A percentile compares a stretch with the other conserved stretches of the same genome.
These are phyloP conservation scores for Albula goreensis DNA, from an alignment of 2,113 vertebrate genomes.

Conservation along the genomic window DNA sequence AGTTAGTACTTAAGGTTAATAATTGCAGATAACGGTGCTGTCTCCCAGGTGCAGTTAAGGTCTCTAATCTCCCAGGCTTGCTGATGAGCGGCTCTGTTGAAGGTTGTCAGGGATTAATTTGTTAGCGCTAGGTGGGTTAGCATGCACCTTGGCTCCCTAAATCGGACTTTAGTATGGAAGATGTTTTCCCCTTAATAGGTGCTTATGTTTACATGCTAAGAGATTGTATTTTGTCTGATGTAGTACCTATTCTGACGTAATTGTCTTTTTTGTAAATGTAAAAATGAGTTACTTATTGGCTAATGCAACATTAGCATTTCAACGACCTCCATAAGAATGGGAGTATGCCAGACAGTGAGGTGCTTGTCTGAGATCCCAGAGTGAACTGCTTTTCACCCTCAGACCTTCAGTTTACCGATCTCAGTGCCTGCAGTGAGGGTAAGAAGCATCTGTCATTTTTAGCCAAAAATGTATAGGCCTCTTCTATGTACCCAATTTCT, in stretches of 20 bases:
- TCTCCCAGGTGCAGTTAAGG: conserved; percentile 15
- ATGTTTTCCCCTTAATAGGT: background rate
- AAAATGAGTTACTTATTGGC: background rate
- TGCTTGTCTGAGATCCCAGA: background rate
- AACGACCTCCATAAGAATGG: background rate
- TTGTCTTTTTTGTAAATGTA: background rate
- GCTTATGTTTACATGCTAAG: background rate
- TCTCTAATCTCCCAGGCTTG: background rate
- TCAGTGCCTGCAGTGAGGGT: background rate
- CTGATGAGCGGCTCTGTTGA: background rate
- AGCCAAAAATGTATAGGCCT: background rate
- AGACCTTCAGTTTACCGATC: background rate
- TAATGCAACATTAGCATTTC: background rate
- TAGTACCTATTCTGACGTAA: background rate
- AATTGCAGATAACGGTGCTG: background rate
- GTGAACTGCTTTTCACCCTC: background rate
- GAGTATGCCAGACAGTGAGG: background rate
- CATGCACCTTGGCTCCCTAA: background rate
- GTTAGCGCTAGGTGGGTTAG: conserved; percentile 2
- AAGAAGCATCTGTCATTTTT: background rate
- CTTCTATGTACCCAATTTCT: background rate
- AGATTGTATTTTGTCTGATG: background rate
- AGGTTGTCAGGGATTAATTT: conserved; percentile 20
- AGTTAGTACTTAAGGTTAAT: conserved; percentile 8
- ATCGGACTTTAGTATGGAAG: background rate